Conservation (phyloP, 2,113 vertebrate species). For the Oryzias javanicus region DNA sequence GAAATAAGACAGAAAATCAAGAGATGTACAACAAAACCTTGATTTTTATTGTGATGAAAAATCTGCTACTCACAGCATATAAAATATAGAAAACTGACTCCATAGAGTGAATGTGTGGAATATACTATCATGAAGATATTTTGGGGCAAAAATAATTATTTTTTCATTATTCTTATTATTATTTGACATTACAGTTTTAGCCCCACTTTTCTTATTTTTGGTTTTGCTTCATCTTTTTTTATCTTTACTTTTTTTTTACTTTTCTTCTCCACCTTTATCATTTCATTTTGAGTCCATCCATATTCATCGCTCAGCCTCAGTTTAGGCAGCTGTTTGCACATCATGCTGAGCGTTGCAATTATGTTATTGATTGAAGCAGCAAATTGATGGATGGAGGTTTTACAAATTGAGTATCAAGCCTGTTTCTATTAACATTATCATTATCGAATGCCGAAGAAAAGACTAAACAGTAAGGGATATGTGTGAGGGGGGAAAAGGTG, state of each 20-base stretch:
- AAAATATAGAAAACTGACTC: background rate
- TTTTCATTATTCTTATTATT: too few relatives aligned
- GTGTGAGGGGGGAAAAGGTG: background rate
- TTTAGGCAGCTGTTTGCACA: background rate
- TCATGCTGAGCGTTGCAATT: conserved; percentile 23
- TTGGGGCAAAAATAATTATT: too few relatives aligned
- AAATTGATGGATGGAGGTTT: conserved; percentile 35
- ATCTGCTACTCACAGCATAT: background rate
- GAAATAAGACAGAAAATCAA: conserved; percentile 7
- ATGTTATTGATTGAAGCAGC: conserved; percentile 44
- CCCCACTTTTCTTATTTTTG: background rate
- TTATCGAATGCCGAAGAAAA: conserved; percentile 12
- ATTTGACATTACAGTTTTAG: too few relatives aligned
- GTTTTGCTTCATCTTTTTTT: background rate
- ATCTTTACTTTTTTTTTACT: background rate
- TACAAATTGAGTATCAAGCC: conserved; percentile 33
- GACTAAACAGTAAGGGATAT: background rate
- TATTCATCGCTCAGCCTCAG: background rate
- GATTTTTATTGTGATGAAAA: background rate
- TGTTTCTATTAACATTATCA: conserved; percentile 10
- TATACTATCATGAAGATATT: too few relatives aligned
- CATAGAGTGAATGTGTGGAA: background rate
- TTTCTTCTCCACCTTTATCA: too few relatives aligned
- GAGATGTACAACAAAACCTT: conserved; percentile 16
- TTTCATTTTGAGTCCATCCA: background rate